phyloP scores from a whole-genome alignment of 2,888 invertebrate species.

The Dascillus cervinus region DNA sequence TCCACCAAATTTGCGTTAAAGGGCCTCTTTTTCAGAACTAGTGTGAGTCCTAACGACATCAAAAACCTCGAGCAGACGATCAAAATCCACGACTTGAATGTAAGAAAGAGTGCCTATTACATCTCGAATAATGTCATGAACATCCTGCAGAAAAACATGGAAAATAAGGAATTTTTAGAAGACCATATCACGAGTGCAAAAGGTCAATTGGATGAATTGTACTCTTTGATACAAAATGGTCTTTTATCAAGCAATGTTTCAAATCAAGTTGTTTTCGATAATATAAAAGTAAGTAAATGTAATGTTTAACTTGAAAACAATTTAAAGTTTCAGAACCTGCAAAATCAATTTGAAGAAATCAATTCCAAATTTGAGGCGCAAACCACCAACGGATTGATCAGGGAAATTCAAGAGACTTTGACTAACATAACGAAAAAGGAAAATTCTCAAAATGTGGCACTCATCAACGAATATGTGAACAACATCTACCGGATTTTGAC shows the following conservation, averaged over 20 bases:
- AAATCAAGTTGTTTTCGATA: slow-evolving; percentile 4
- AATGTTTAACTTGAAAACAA: too few species aligned
- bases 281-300: slow-evolving; percentile 6
- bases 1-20: slow-evolving; percentile 1
- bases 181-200: slow-evolving; percentile 17
- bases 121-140: slow-evolving; percentile 18
- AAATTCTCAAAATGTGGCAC: too few species aligned
- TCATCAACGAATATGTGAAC: too few species aligned
- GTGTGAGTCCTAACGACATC: slow-evolving; percentile 49
- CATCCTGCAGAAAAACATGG: slow-evolving; percentile 24
- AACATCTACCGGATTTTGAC: too few species aligned
- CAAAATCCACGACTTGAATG: slow-evolving; percentile 37
- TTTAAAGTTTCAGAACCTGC: too few species aligned
- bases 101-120: slow-evolving; percentile 30
- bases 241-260: slow-evolving; percentile 3
- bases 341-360: too few species aligned
- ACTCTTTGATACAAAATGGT: slow-evolving; percentile 4
- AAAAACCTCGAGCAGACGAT: slow-evolving; percentile 49
- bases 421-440: too few species aligned
- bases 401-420: too few species aligned
- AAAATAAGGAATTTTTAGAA: slow-evolving; percentile 25
- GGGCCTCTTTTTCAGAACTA: slow-evolving; percentile 43
- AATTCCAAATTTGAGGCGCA: neutral
- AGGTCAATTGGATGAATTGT: slow-evolving; percentile 12
- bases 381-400: too few species aligned